phyloP scores from a whole-genome alignment of 1,140 invertebrate species.

The Halictus rubicundus region DNA sequence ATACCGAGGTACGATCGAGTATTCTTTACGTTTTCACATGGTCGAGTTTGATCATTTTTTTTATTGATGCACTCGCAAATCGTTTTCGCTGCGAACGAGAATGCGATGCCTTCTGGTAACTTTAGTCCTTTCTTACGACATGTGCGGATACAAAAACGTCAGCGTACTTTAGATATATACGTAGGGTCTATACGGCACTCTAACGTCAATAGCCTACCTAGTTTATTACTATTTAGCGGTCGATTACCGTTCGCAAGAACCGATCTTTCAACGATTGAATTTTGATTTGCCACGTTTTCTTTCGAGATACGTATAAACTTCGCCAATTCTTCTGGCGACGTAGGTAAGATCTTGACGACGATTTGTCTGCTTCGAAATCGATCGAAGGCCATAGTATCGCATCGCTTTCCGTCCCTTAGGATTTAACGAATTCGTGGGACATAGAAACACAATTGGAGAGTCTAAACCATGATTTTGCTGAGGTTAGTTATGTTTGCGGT shows the following conservation, averaged over 20 bases:
- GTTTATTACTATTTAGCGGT: background rate
- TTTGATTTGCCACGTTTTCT: background rate
- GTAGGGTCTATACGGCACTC: too few relatives aligned
- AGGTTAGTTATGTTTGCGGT: conserved; percentile 82
- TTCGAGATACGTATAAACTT: background rate
- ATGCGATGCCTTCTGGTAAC: conserved; percentile 2
- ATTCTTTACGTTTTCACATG: background rate
- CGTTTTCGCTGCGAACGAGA: background rate
- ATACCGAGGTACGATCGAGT: conserved; percentile 83
- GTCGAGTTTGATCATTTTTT: background rate
- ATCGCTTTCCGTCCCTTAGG: conserved; percentile 46
- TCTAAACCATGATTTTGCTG: conserved; percentile 77
- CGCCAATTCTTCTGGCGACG: background rate
- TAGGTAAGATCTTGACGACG: background rate
- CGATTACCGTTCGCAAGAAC: too few relatives aligned
- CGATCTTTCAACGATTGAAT: background rate
- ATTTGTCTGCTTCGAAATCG: background rate
- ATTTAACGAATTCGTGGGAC: conserved; percentile 36
- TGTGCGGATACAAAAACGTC: background rate
- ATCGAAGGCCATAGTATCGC: background rate
- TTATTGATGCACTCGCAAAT: background rate
- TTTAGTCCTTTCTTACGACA: background rate
- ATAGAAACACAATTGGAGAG: conserved; percentile 59
- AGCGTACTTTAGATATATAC: background rate
- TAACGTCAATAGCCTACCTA: background rate